Conservation (phyloP, 2,888 invertebrate genomes). For the Mesochorus sp. region DNA sequence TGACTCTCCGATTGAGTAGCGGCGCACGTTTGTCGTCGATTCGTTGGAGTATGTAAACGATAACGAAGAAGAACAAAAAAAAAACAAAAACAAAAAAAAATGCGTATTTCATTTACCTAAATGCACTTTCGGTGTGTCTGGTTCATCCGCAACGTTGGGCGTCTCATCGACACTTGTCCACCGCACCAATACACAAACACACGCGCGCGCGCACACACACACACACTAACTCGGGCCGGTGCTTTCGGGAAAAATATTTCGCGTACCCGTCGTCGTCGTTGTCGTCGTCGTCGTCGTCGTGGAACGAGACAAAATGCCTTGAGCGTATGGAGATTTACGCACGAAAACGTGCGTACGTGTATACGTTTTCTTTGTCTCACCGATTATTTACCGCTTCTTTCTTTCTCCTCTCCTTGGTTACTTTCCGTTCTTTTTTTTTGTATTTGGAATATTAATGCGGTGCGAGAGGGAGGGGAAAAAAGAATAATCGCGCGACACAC, state of each 20-base stretch:
- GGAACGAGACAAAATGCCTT: slow-evolving; percentile 17
- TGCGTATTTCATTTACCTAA: slow-evolving; percentile 72
- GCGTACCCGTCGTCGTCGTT: slow-evolving; percentile 62
- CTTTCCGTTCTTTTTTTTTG: neutral
- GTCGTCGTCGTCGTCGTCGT: slow-evolving; percentile 28
- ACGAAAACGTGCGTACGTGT: too few relatives aligned
- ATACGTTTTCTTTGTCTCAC: too few relatives aligned
- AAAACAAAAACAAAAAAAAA: neutral
- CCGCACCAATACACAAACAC: slow-evolving; percentile 23
- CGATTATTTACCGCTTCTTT: too few relatives aligned
- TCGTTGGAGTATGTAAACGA: too few relatives aligned
- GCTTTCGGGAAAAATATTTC: slow-evolving; percentile 27
- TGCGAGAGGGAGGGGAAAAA: slow-evolving; percentile 3
- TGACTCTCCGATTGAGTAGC: too few relatives aligned
- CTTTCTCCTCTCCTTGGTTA: neutral
- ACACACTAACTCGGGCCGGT: slow-evolving; percentile 55
- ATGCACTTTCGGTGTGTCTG: slow-evolving; percentile 71
- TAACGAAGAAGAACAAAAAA: too few relatives aligned
- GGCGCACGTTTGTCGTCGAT: too few relatives aligned
- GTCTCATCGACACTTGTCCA: slow-evolving; percentile 75
- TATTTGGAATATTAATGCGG: neutral
- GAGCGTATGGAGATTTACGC: neutral
- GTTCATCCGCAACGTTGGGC: slow-evolving; percentile 71
- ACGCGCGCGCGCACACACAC: slow-evolving; percentile 7
- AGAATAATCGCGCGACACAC: slow-evolving; percentile 38